These are phyloP conservation scores for Tinea trinotella DNA, from an alignment of 2,888 invertebrate species.

Conservation along the genomic window DNA sequence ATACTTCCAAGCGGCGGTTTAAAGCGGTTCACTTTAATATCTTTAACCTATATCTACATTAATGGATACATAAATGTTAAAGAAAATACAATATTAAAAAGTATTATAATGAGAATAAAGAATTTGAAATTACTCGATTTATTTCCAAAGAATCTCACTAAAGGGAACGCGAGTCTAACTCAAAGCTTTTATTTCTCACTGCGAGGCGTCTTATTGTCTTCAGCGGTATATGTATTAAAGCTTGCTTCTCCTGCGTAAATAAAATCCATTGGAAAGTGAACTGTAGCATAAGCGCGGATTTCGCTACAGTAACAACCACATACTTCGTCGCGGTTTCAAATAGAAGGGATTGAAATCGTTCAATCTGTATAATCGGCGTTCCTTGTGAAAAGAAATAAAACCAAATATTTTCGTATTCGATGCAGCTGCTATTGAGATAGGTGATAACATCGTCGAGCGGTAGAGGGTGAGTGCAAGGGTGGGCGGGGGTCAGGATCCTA, in stretches of 20 bases:
- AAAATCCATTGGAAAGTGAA: constrained; percentile 45
- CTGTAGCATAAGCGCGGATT: not conserved
- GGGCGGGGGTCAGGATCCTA: constrained; percentile 34
- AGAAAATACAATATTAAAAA: constrained; percentile 21
- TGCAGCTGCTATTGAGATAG: constrained; percentile 1
- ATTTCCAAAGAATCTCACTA: constrained; percentile 69
- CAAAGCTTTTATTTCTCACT: constrained; percentile 72
- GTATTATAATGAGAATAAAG: constrained; percentile 3
- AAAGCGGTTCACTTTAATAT: no score
- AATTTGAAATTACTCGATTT: constrained; percentile 59
- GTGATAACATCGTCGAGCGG: not conserved
- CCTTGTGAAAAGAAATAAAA: constrained; percentile 14
- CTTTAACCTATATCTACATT: not conserved
- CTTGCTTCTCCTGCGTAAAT: constrained; percentile 71
- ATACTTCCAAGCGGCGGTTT: not conserved
- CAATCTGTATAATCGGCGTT: constrained; percentile 2
- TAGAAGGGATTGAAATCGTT: constrained; percentile 9
- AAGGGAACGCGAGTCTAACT: constrained; percentile 66
- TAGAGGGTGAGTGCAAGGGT: constrained; percentile 28
- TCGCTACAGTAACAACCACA: not conserved
- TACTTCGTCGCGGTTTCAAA: constrained; percentile 10
- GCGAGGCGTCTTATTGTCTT: constrained; percentile 68
- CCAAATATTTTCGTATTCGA: constrained; percentile 4
- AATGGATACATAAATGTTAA: not conserved
- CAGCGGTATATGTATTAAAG: constrained; percentile 67